Evolutionary conservation across 2,113 vertebrate species (phyloP).

Genomic region (Varanus komodoensis): DNA sequence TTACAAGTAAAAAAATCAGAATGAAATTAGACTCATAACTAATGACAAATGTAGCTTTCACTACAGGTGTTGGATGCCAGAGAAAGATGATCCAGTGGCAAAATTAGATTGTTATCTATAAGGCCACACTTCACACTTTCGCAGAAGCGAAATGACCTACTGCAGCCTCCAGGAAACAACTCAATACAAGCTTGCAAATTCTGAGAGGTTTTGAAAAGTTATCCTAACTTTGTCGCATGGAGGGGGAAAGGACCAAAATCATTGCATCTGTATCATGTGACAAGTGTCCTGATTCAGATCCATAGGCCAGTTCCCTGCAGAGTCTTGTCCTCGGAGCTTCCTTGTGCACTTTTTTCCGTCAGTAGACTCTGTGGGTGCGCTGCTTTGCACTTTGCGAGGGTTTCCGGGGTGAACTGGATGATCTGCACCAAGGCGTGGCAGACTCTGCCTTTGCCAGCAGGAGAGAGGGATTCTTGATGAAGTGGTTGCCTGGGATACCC

Average conservation of each 20-base stretch:
- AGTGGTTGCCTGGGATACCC: not conserved
- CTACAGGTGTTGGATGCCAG: conserved; percentile 59
- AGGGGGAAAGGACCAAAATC: not conserved
- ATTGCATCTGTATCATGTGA: conserved; percentile 48
- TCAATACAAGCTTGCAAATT: conserved; percentile 61
- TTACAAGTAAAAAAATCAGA: conserved; percentile 46
- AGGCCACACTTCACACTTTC: conserved; percentile 44
- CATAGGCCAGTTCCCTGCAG: not conserved
- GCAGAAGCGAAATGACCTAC: conserved; percentile 24
- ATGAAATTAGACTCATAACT: not conserved
- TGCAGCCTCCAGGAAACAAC: conserved; percentile 56
- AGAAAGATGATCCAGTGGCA: conserved; percentile 54
- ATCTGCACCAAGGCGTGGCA: not conserved
- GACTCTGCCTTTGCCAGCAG: not conserved
- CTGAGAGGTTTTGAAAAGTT: conserved; percentile 41
- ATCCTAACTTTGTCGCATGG: conserved; percentile 44
- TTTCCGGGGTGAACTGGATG: too few species aligned
- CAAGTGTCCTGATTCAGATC: conserved; percentile 28
- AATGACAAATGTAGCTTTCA: conserved; percentile 20
- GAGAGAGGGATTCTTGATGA: not conserved
- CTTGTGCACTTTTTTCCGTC: not conserved
- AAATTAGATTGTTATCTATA: conserved; percentile 27
- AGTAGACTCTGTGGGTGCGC: not conserved
- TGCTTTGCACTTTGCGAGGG: not conserved
- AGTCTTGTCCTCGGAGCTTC: not conserved